These are phyloP conservation scores for Ceyx cyanopectus DNA, from an alignment of 2,113 vertebrate genomes.

Conservation along the genomic window DNA sequence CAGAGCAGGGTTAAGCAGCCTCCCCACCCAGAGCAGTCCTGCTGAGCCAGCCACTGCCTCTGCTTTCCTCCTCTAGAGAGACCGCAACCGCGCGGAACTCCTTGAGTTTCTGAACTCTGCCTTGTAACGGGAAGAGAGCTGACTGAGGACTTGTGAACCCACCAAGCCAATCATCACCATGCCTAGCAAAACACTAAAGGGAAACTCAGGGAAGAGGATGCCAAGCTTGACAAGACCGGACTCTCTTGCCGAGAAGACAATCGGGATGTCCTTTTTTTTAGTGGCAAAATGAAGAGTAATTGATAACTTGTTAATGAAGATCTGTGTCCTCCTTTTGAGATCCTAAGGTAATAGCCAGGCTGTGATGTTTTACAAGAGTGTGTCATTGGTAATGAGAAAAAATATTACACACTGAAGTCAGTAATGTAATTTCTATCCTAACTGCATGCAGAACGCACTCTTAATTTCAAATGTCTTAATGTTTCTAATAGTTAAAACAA, in stretches of 20 bases:
- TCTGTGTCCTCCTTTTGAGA: conserved; percentile 33
- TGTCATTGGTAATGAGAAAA: background rate
- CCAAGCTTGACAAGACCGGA: background rate
- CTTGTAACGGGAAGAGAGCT: conserved; percentile 69
- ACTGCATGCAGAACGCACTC: conserved; percentile 47
- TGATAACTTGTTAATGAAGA: conserved; percentile 27
- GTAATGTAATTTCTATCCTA: conserved; percentile 2
- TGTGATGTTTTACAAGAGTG: background rate
- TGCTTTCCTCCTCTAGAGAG: conserved; percentile 69
- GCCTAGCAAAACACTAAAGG: conserved; percentile 40
- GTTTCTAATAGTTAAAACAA: conserved; percentile 40
- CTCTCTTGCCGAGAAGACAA: conserved; percentile 1
- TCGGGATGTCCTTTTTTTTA: background rate
- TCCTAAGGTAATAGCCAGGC: conserved; percentile 47
- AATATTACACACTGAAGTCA: background rate
- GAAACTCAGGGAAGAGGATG: conserved; percentile 43
- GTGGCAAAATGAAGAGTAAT: conserved; percentile 24
- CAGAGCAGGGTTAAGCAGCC: background rate
- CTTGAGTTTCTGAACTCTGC: conserved; percentile 91
- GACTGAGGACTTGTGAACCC: background rate
- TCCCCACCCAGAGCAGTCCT: background rate
- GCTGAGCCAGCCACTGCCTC: background rate
- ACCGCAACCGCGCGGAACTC: conserved; percentile 88
- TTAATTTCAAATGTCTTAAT: conserved; percentile 33
- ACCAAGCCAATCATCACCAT: background rate